Conservation (phyloP, 1,140 invertebrate genomes). For the Heliconius melpomene region DNA sequence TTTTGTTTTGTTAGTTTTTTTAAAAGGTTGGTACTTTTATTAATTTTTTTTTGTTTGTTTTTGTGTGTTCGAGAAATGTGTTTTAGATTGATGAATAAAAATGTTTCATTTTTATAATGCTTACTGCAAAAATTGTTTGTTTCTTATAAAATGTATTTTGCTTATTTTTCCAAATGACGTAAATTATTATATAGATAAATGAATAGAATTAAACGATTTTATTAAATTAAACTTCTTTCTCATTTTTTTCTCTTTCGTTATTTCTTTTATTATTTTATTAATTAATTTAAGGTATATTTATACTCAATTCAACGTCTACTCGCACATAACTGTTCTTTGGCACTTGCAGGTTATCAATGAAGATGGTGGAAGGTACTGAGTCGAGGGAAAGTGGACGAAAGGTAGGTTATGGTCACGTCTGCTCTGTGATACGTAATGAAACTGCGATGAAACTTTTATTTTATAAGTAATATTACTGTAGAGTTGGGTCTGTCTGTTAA, state of each 20-base stretch:
- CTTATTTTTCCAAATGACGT: too few species aligned
- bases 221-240: too few species aligned
- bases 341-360: constrained; percentile 62
- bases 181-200: neutral
- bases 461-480: too few species aligned
- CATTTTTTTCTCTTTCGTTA: too few species aligned
- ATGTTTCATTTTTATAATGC: too few species aligned
- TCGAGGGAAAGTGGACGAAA: constrained; percentile 53
- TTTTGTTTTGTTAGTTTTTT: neutral
- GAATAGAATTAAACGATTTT: neutral
- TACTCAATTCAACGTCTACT: constrained; percentile 39
- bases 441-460: neutral
- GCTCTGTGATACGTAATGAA: constrained; percentile 16
- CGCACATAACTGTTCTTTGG: constrained; percentile 40
- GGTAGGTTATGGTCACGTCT: constrained; percentile 52
- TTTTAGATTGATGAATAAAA: too few species aligned
- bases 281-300: neutral
- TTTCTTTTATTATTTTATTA: neutral
- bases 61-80: neutral
- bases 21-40: neutral
- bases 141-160: too few species aligned
- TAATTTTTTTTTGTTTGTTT: neutral
- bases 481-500: too few species aligned
- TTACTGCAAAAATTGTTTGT: too few species aligned
- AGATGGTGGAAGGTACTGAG: constrained; percentile 56